Evolutionary conservation across 2,113 vertebrate genomes (phyloP).

Genomic region (Bos javanicus): DNA sequence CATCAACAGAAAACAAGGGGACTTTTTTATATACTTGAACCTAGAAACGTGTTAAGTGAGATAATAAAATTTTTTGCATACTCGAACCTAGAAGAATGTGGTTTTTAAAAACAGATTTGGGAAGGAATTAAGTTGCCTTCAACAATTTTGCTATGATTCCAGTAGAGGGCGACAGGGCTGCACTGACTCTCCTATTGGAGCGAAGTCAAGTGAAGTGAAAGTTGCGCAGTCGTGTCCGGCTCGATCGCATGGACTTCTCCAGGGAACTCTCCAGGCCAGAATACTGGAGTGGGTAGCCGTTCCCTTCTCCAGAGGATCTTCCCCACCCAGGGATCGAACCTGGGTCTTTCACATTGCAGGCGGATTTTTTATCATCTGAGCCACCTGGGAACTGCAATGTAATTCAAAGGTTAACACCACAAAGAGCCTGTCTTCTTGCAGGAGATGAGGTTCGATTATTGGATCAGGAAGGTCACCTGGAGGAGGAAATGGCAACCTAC

Average conservation of each 20-base stretch:
- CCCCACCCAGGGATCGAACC: background rate
- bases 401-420: background rate
- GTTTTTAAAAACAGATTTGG: background rate
- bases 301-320: background rate
- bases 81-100: background rate
- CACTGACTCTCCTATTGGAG: background rate
- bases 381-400: background rate
- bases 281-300: background rate
- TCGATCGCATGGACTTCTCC: background rate
- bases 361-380: background rate
- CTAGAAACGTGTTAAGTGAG: background rate
- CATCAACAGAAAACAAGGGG: background rate
- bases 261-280: background rate
- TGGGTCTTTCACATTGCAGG: background rate
- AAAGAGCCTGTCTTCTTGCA: background rate
- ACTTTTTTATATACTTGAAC: background rate
- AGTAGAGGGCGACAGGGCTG: constrained; percentile 63
- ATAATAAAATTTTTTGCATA: background rate
- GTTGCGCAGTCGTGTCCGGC: fast-evolving
- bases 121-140: background rate
- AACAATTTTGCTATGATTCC: constrained; percentile 20
- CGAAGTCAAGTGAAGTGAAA: background rate
- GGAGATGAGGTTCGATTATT: background rate
- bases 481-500: background rate
- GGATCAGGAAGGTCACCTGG: background rate